Conservation (phyloP, 2,888 invertebrate genomes). For the Drosophila phalerata region DNA sequence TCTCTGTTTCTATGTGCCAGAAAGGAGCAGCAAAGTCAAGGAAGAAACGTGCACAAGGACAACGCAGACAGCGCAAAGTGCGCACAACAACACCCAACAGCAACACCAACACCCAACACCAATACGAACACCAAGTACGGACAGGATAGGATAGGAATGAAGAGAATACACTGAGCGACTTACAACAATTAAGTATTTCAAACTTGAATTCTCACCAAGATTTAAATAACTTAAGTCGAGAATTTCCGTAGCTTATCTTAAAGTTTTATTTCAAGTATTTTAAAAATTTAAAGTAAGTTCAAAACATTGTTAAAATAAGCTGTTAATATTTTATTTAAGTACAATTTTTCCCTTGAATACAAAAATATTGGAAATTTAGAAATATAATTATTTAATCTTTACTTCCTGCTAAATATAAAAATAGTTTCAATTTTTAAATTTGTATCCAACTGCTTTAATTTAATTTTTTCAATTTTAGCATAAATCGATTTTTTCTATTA, state of each 20-base stretch:
- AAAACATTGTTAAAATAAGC: neutral
- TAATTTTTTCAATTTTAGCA: no score
- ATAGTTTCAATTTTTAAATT: neutral
- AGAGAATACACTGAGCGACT: neutral
- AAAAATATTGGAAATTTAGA: no score
- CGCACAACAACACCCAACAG: constrained; percentile 55
- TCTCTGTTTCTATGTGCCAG: neutral
- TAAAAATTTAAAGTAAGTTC: neutral
- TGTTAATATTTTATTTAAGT: neutral
- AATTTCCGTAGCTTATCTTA: no score
- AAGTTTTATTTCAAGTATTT: no score
- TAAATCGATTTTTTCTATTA: no score
- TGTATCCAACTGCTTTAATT: no score
- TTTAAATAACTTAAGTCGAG: no score
- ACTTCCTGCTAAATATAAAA: no score
- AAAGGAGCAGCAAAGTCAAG: neutral
- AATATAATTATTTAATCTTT: no score
- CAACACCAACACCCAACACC: constrained; percentile 49
- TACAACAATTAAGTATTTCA: neutral
- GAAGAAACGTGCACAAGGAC: constrained; percentile 24
- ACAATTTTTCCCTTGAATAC: neutral
- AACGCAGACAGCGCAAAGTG: constrained; percentile 50
- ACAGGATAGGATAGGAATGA: neutral
- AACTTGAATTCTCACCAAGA: neutral
- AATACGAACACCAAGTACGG: constrained; percentile 34